Base-by-base conservation (phyloP, 2,888 invertebrate genomes). In the Drepana falcataria region DNA sequence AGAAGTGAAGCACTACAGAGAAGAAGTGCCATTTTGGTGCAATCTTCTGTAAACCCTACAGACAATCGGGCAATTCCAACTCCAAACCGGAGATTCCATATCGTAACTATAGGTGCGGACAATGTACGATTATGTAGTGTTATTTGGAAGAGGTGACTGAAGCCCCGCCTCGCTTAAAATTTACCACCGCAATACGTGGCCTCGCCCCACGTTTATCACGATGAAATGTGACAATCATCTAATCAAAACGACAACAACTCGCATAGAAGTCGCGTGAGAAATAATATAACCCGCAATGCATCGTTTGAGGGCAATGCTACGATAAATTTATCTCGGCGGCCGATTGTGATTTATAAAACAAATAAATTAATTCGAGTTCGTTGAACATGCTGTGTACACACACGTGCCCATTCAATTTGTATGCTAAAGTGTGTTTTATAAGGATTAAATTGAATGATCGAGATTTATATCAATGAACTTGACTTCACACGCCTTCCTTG, bases 261-360 rank as follows among this genome's bases (percentile, higher is more conserved):
- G 51, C 68, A 74, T 73, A 73, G 73, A 67, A 64, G 66, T 68
- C 69, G 71, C 75, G 83, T 85, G 87, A 78, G 85, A 87, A 74
- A 68, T 70, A 65, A 58, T 72, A 69, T 64, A 69, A 76, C 72
- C 76, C 75, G 77, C 71, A 70, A 69, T 65, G 73, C 77, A 79
- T 81, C 79, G 79, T 79, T 70, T 65, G 63, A 73, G 78, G 75
- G 75, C 77, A 79, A 77, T 79, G 77, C 56, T 74, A 74, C 72
- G 69, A 73, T 79, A 75, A 79, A 79, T 81, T 77, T 44, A 44
- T 44, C 71, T 63, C 64, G 60, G 58, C 58, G 64, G 61, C 60
- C 60, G 68, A 62, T 69, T 63, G 63, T 67, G 66, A 71, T 64
- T 72, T 70, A 68, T 66, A 62, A 60, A 63, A 64, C 62, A 59